Percentiles rank a stretch among this genome's conserved stretches.
These are phyloP conservation scores for Stenopsyche tienmushanensis DNA, from an alignment of 1,140 invertebrate genomes.

Conservation along the genomic window DNA sequence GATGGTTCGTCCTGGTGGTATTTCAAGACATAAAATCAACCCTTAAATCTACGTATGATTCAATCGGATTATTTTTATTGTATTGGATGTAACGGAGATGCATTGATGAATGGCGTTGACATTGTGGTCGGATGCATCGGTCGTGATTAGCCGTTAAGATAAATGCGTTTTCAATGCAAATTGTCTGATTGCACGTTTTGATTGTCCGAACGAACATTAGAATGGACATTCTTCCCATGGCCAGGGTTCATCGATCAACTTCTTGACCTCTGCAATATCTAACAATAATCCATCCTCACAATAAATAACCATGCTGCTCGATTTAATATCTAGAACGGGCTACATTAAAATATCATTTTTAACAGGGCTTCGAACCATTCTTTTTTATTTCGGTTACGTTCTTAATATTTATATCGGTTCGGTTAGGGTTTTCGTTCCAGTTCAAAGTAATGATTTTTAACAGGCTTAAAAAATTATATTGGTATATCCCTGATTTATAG, in stretches of 20 bases:
- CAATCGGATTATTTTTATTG: too few relatives aligned
- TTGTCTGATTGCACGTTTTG: slow-evolving; percentile 2
- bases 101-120: not conserved
- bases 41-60: not conserved
- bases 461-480: too few relatives aligned
- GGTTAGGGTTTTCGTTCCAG: too few relatives aligned
- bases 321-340: too few relatives aligned
- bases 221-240: not conserved
- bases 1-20: not conserved
- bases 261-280: slow-evolving; percentile 20
- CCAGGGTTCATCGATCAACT: slow-evolving; percentile 20
- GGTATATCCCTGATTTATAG: too few relatives aligned
- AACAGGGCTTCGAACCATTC: too few relatives aligned
- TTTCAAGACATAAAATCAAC: not conserved
- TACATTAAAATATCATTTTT: too few relatives aligned
- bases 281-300: too few relatives aligned
- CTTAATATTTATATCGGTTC: too few relatives aligned
- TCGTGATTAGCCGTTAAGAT: not conserved
- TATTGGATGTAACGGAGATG: not conserved
- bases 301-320: too few relatives aligned
- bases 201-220: not conserved
- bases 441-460: too few relatives aligned
- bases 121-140: not conserved
- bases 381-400: too few relatives aligned
- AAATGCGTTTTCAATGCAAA: slow-evolving; percentile 10